Percentiles rank a stretch among this genome's conserved stretches.
These are phyloP conservation scores for Apis mellifera DNA, from an alignment of 1,140 invertebrate genomes.

Conservation along the genomic window Amel_HAv3.1 CM009936.2:13631501-13632000, in stretches of 20 bases:
- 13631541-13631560: constrained; percentile 65
- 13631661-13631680: constrained; percentile 45
- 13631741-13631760: constrained; percentile 62
- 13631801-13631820: too few species aligned
- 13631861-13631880: too few species aligned
- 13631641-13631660: constrained; percentile 69
- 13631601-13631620: constrained; percentile 74
- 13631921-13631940: too few species aligned
- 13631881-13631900: too few species aligned
- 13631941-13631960: too few species aligned
- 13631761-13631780: constrained; percentile 21
- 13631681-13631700: constrained; percentile 42
- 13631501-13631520: constrained; percentile 76
- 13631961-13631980: too few species aligned
- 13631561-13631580: constrained; percentile 79
- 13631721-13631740: constrained; percentile 32
- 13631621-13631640: constrained; percentile 74
- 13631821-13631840: too few species aligned
- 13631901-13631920: too few species aligned
- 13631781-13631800: too few species aligned
- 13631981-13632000: too few species aligned
- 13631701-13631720: neutral
- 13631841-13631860: too few species aligned
- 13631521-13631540: constrained; percentile 75
- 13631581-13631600: constrained; percentile 80